These are phyloP conservation scores for Andrena camellia DNA, from an alignment of 2,888 invertebrate species.

Conservation along the genomic window DNA sequence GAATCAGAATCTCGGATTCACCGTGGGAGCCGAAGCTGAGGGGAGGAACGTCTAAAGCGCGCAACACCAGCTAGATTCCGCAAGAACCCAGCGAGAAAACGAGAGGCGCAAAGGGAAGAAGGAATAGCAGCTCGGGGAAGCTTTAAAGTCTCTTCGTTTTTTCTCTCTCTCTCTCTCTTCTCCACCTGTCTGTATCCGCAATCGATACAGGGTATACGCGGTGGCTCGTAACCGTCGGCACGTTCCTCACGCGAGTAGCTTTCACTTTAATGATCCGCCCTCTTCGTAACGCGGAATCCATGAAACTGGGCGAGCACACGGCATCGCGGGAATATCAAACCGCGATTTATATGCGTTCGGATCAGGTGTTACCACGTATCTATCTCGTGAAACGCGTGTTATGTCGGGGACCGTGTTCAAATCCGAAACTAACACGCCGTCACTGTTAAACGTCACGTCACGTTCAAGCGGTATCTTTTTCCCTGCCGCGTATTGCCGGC, in stretches of 20 bases:
- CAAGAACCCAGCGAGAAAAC: not conserved
- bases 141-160: conserved; percentile 4
- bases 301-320: conserved; percentile 22
- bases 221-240: conserved; percentile 38
- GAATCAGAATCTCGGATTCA: not conserved
- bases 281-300: conserved; percentile 17
- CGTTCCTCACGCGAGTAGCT: conserved; percentile 24
- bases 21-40: not conserved
- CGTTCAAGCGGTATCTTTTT: conserved; percentile 2
- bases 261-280: conserved; percentile 45
- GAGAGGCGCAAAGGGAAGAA: not conserved
- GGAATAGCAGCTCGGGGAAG: conserved; percentile 1
- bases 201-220: conserved; percentile 44
- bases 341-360: conserved; percentile 24
- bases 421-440: not conserved
- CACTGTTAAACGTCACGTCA: not conserved
- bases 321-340: conserved; percentile 45
- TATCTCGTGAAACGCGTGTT: conserved; percentile 5
- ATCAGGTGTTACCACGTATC: conserved; percentile 2
- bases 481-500: too few species aligned
- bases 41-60: not conserved
- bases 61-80: not conserved
- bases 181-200: not conserved
- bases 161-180: not conserved
- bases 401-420: not conserved